Evolutionary conservation across 2,888 invertebrate species (phyloP), one percentile per base, ranked within the genome.

Genomic region (Hyalella azteca): DNA sequence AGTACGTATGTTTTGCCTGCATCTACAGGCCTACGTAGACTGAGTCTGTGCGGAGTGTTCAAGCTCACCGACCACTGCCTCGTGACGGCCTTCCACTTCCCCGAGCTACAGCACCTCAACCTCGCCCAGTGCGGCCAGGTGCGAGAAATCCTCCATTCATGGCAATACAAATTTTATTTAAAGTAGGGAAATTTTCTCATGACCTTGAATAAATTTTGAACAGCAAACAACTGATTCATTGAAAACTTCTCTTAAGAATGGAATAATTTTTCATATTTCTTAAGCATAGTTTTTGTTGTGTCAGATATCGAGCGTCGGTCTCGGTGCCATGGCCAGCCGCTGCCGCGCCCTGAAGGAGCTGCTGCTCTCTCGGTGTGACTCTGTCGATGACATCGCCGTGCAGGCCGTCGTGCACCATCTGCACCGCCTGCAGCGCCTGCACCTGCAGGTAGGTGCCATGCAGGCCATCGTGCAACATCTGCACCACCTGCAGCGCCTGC

Each of bases 21-120:
- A n/a, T n/a, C n/a, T 54, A 19, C 66, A 66, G 66, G 66, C n/a
- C 39, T 66, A 19, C 66, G 66, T 22, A 66, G 19, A 36, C 66
- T 66, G 66, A 66, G 36, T 15, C 36, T 66, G 36, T 66, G 66
- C 36, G 66, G 66, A 32, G 66, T 66, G 7, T 66, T 66, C 26
- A 66, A 66, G 13, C 66, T 66, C 36, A 66, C 66, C 13, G 66
- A 66, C 66, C 66, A 66, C 66, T 36, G 66, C 19, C 29, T 66
- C 36, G 36, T 66, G 66, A 66, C 36, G 66, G 66, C 66, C 19
- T 66, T 66, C 66, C 66, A 66, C 39, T 66, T 66, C 36, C 66
- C 66, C n/a, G 66, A 66, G 1, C 66, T 66, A 36, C 66, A 36
- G 66, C 36, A 66, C 36, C 66, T 66, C 66, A 66, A 66, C 66